Base-by-base conservation (phyloP, 2,888 invertebrate species). In the Aleiodes leptofemur region DNA sequence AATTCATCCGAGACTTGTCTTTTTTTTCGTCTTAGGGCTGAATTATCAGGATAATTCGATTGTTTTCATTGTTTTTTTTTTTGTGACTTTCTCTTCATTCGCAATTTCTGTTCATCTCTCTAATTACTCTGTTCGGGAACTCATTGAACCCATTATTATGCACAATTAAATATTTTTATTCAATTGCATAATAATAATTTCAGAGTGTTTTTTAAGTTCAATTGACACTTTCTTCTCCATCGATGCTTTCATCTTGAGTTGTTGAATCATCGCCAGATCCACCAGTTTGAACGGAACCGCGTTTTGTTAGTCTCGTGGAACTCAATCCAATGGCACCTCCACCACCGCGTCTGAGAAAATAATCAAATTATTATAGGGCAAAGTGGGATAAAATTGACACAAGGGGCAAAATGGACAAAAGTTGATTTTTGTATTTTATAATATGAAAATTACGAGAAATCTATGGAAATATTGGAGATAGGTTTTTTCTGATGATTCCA, bases 201-300 rank as follows among this genome's bases (percentile, higher is more conserved):
- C 34, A 3, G 3, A 53, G 11, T 23, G 64, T 23, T 50, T 23
- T 23, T n/a, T 13, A 50, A 14, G 72, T 81, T 89, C 90, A 92
- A 84, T 91, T 92, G 79, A 91, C 90, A 79, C 90, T 90, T 80
- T 95, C 95, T 84, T 95, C 94, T 85, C 94, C 94, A 89, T 95
- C 95, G 89, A 94, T 92, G 83, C 94, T 93, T 87, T 95, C 95
- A 89, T 95, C 94, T 90, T 94, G 94, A 82, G 94, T 94, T 86
- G 94, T 92, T 76, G 94, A 94, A 89, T 95, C 95, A 89, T 95
- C 95, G 8, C 94, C 95, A 59, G 94, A 94, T 80, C 94, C 94
- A 80, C 91, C 91, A 31, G 94, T 92, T 84, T 92, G 93, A 64
- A 95, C 92, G 4, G 95, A 94, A 50, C 94, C 92, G 74, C 95